These are phyloP conservation scores for Mya arenaria DNA, from an alignment of 1,140 invertebrate species.

Conservation along the genomic window DNA sequence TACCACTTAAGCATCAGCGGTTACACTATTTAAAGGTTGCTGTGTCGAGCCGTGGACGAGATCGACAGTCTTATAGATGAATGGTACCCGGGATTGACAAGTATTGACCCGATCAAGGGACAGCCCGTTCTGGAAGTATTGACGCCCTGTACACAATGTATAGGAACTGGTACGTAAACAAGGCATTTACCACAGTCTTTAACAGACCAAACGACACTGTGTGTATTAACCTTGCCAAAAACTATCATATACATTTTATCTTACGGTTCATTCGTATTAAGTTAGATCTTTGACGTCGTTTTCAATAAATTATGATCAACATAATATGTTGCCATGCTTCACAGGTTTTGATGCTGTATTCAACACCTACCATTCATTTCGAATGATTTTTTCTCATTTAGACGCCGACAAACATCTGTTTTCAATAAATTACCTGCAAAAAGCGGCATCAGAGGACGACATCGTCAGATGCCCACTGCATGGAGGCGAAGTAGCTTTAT, in stretches of 20 bases:
- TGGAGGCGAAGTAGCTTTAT: constrained; percentile 59
- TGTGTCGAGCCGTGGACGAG: constrained; percentile 96
- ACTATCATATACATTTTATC: too few species aligned
- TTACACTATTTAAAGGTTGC: constrained; percentile 85
- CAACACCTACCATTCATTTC: too few species aligned
- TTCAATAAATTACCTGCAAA: neutral
- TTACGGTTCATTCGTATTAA: too few species aligned
- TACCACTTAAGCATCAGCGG: too few species aligned
- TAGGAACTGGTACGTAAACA: constrained; percentile 75
- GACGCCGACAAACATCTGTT: neutral
- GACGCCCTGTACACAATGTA: constrained; percentile 94
- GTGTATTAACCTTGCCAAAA: too few species aligned
- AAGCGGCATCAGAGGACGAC: neutral
- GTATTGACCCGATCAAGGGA: constrained; percentile 97
- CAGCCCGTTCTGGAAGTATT: constrained; percentile 96
- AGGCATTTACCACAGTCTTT: too few species aligned
- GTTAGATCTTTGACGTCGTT: too few species aligned
- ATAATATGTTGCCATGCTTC: too few species aligned
- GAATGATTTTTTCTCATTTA: neutral
- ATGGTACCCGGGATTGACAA: constrained; percentile 98
- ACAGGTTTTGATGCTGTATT: too few species aligned
- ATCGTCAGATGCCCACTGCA: constrained; percentile 68
- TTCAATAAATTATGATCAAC: too few species aligned
- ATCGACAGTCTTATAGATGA: constrained; percentile 98
- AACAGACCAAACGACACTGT: too few species aligned